These are phyloP conservation scores for Theretra japonica DNA, from an alignment of 2,888 invertebrate genomes.

Conservation along the genomic window DNA sequence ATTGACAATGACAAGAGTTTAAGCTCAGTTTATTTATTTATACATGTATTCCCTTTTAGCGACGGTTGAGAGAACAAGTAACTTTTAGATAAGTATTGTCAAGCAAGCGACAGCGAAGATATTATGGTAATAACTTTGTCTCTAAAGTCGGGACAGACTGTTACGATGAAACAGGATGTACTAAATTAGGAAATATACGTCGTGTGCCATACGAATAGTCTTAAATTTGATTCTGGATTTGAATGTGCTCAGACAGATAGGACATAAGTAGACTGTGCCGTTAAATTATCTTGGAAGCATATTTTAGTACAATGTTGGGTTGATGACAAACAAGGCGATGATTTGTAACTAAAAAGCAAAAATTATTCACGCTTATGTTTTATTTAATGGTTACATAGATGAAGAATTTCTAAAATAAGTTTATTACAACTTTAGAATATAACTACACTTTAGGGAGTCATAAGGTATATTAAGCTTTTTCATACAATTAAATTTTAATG, in stretches of 20 bases:
- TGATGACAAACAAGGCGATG: neutral
- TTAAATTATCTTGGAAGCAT: slow-evolving; percentile 21
- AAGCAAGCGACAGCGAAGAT: slow-evolving; percentile 58
- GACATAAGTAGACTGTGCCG: slow-evolving; percentile 1
- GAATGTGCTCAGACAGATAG: neutral
- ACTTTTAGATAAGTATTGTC: slow-evolving; percentile 79
- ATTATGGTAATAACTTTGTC: slow-evolving; percentile 75
- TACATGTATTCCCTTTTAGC: slow-evolving; percentile 84
- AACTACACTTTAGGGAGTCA: no score
- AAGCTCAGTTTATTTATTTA: slow-evolving; percentile 80
- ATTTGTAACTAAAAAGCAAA: neutral
- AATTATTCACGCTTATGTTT: no score
- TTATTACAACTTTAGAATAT: no score
- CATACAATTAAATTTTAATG: no score
- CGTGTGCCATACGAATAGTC: slow-evolving; percentile 37
- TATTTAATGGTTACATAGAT: no score
- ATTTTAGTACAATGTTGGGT: neutral
- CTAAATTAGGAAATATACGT: slow-evolving; percentile 70
- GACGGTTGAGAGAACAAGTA: slow-evolving; percentile 74
- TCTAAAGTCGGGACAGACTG: slow-evolving; percentile 55
- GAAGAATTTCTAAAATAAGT: no score
- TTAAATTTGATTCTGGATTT: slow-evolving; percentile 21
- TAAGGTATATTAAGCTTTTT: no score
- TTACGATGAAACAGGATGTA: slow-evolving; percentile 65
- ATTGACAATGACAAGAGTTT: slow-evolving; percentile 84